Base-by-base conservation (phyloP, 92 coral and sea anemone genomes). In the Palythoa caribaeorum region DNA sequence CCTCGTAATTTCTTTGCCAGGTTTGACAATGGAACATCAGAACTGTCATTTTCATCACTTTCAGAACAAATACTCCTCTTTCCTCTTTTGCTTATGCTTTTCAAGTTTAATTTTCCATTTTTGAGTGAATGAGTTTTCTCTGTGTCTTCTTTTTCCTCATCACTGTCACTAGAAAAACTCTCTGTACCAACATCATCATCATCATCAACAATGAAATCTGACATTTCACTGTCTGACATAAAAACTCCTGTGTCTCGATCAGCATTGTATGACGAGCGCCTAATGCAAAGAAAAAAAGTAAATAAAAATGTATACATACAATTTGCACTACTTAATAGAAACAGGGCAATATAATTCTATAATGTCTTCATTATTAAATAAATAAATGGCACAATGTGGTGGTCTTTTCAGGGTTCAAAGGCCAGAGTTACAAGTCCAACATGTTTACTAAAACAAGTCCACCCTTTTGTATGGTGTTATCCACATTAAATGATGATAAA, bases 151-250 rank as follows among this genome's bases (percentile, higher is more conserved):
- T 76, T 2, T 12, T 77, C 38, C 16, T 79, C 92, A 78, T 88
- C 89, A 48, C 71, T 83, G 4, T 70, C 39, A 44, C 55, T 87
- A 10, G 90, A 80, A 14, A 85, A 88, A 3, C 37, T 40, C 3
- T 77, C 66, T 37, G 73, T 55, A 9, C 69, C 9, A 19, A 47
- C 38, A 1, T 78, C 83, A 15, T 83, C 86, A 8, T 70, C 68
- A 83, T 76, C 92, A 91, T 96, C 99, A 83, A 86, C 92, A 68
- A 96, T 95, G 75, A 96, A 96, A 83, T 95, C 98, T 75, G 99
- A 94, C 90, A 96, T 44, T 48, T 91, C 92, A 74, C 93, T 92
- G 44, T 93, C 99, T 47, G 93, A 91, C 8, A 77, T 79, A 76
- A 87, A 90, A 78, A 85, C 71, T 21, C 81, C 80, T 21, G 90